Evolutionary conservation across 2,888 invertebrate species (phyloP).

Genomic region (Drosophila birchii): DNA sequence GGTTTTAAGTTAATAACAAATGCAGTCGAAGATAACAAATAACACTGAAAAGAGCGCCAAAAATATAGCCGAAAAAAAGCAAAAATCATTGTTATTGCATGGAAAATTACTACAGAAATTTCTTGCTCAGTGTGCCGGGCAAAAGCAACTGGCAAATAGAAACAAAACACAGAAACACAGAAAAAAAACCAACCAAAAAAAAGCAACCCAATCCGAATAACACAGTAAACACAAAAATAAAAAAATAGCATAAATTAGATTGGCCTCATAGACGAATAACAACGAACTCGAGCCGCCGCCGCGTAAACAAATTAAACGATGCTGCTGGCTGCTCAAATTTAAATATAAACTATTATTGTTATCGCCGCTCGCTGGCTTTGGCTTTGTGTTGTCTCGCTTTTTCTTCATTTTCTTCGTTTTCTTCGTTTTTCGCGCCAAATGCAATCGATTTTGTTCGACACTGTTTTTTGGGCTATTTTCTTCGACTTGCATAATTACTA

Average conservation of each 20-base stretch:
- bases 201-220: slow-evolving; percentile 37
- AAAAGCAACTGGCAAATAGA: slow-evolving; percentile 42
- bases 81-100: slow-evolving; percentile 72
- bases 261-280: slow-evolving; percentile 56
- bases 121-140: slow-evolving; percentile 52
- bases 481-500: slow-evolving; percentile 33
- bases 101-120: slow-evolving; percentile 75
- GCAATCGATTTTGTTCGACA: slow-evolving; percentile 17
- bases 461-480: slow-evolving; percentile 13
- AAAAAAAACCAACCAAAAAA: slow-evolving; percentile 36
- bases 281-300: slow-evolving; percentile 48
- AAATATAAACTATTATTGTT: slow-evolving; percentile 53
- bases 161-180: slow-evolving; percentile 34
- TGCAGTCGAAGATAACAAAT: slow-evolving; percentile 22
- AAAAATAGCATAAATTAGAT: slow-evolving; percentile 60
- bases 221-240: slow-evolving; percentile 24
- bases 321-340: slow-evolving; percentile 43
- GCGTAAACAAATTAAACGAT: slow-evolving; percentile 52
- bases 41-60: slow-evolving; percentile 17
- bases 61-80: slow-evolving; percentile 52
- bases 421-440: slow-evolving; percentile 37
- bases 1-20: slow-evolving; percentile 9
- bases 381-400: slow-evolving; percentile 13
- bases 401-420: slow-evolving; percentile 3
- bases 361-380: slow-evolving; percentile 29